Conservation (phyloP, 1,140 invertebrate genomes). For the Microplitis mediator region DNA sequence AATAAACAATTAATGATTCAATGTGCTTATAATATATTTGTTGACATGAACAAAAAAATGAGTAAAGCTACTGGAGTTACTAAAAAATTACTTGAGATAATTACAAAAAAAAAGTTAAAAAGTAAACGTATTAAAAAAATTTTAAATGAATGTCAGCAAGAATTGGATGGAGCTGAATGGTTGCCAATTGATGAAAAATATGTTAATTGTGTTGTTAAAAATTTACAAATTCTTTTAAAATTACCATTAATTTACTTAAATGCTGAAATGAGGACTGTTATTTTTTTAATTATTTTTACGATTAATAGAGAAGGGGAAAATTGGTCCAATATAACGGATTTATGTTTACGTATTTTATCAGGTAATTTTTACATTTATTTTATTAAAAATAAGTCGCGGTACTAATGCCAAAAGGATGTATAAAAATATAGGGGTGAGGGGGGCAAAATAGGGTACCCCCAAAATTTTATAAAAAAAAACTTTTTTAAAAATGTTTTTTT, state of each 20-base stretch:
- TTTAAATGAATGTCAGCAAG: constrained; percentile 32
- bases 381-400: background rate
- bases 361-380: constrained; percentile 32
- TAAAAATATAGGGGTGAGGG: no score
- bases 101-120: constrained; percentile 17
- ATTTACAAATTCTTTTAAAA: constrained; percentile 43
- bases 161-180: constrained; percentile 33
- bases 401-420: no score
- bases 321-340: constrained; percentile 25
- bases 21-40: constrained; percentile 22
- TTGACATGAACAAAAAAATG: constrained; percentile 5
- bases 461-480: no score
- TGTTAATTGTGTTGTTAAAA: constrained; percentile 28
- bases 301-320: constrained; percentile 39
- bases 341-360: constrained; percentile 41
- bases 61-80: constrained; percentile 18
- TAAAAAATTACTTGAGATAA: constrained; percentile 32
- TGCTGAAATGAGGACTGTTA: constrained; percentile 36
- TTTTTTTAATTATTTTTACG: constrained; percentile 41
- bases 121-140: constrained; percentile 29
- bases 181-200: constrained; percentile 22
- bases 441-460: no score
- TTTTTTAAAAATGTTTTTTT: no score
- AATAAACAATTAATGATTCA: constrained; percentile 8
- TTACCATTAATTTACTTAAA: constrained; percentile 41